Conservation (phyloP, 2,113 vertebrate genomes). For the Quiscalus mexicanus region DNA sequence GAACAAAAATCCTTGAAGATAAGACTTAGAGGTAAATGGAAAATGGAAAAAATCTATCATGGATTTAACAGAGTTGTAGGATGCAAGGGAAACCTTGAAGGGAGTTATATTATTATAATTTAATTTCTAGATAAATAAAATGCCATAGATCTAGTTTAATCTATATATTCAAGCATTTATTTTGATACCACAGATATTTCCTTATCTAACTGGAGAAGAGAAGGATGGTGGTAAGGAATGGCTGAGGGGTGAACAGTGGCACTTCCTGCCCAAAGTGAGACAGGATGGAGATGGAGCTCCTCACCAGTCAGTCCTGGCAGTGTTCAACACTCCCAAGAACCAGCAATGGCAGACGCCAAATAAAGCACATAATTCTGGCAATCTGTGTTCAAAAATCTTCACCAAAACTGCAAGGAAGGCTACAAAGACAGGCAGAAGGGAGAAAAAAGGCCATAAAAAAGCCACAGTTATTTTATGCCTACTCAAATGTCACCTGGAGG, state of each 20-base stretch:
- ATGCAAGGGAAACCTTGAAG: background rate
- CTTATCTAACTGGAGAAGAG: background rate
- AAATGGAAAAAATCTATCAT: background rate
- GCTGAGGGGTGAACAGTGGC: background rate
- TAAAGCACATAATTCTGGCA: background rate
- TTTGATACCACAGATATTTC: background rate
- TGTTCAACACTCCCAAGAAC: background rate
- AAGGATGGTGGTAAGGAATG: background rate
- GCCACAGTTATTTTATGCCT: background rate
- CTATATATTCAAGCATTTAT: background rate
- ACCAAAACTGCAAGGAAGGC: background rate
- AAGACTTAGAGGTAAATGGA: background rate
- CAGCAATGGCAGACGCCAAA: background rate
- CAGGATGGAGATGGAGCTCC: background rate
- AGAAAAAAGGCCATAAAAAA: background rate
- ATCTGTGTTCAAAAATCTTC: background rate
- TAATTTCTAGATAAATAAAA: conserved; percentile 40
- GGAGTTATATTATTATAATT: conserved; percentile 7
- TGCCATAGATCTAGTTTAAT: background rate
- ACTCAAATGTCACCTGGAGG: background rate
- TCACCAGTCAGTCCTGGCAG: background rate
- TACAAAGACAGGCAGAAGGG: background rate
- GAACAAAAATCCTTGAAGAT: conserved; percentile 34
- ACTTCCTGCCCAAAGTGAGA: background rate
- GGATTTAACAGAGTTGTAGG: background rate